These are phyloP conservation scores for Harlomillsia oculata DNA, from an alignment of 1,140 invertebrate species.

Conservation along the genomic window DNA sequence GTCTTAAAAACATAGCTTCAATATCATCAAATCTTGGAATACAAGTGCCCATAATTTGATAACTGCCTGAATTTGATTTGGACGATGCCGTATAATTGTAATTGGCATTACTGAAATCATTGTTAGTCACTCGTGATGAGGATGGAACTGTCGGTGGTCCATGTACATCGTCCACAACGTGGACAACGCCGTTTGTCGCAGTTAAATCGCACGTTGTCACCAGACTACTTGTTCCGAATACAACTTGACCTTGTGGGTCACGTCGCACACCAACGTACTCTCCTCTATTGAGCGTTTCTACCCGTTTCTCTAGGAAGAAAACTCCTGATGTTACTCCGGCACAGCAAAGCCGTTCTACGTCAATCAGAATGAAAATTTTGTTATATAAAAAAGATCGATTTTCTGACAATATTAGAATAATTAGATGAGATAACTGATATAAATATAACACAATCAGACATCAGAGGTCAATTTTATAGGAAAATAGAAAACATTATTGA, in stretches of 20 bases:
- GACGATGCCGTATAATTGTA: background rate
- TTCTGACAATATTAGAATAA: background rate
- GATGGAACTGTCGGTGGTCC: background rate
- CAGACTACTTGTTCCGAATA: conserved; percentile 46
- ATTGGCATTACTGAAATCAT: background rate
- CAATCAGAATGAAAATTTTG: conserved; percentile 9
- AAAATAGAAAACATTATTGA: background rate
- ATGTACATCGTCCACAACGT: conserved; percentile 47
- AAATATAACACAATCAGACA: no score
- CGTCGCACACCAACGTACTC: conserved; percentile 42
- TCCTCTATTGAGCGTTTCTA: conserved; percentile 43
- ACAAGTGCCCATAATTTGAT: conserved; percentile 11
- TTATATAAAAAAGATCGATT: background rate
- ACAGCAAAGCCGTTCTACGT: conserved; percentile 51
- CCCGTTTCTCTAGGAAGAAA: conserved; percentile 47
- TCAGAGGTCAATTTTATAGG: no score
- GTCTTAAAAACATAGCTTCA: conserved; percentile 3
- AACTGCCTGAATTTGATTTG: background rate
- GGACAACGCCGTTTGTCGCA: conserved; percentile 51
- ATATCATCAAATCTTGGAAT: background rate
- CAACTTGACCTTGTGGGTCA: conserved; percentile 44
- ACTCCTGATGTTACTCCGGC: conserved; percentile 47
- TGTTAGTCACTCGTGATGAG: background rate
- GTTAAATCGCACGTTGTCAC: conserved; percentile 50
- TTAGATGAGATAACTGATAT: background rate